Evolutionary conservation across 2,797 vertebrate species (phyloP), one percentile per base, ranked within the genome.

Genomic region (Pangasius mekongensis): DNA sequence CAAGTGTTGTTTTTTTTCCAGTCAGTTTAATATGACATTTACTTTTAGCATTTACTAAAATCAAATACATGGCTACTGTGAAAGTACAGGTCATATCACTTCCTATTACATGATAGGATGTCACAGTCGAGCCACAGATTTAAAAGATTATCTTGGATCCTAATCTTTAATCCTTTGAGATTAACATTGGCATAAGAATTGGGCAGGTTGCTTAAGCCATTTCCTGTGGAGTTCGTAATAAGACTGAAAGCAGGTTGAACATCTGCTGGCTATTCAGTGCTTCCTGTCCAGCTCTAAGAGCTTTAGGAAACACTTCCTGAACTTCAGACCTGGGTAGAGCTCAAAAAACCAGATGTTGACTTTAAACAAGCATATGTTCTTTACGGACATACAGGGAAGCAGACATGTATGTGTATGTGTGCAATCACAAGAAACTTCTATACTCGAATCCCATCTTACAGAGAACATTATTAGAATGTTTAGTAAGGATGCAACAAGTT

Each of bases 251-350:
- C 89, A 90, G 81, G 73, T 76, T 33, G 89, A 91, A 91, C 91
- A 92, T 91, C 92, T 91, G 90, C 64, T 88, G 82, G 81, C 87
- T 87, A 81, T 85, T 91, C 85, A 58, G 39, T 69, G 83, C 90
- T 91, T 88, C 88, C 88, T 89, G 86, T 88, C 86, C 80, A 64
- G 54, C 69, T 74, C 84, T 71, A 83, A 87, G 86, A 85, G 83
- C 30, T 87, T 90, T 89, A 90, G 82, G 78, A 88, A 84, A 69
- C 71, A 67, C 87, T 85, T 88, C 88, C 89, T 91, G 78, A 89
- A 77, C 78, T 74, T 84, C 62, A 64, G 85, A 81, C 64, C 60
- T 71, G 9, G 8, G 22, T 88, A 87, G 82, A 86, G 18, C 36
- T 67, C 30, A 49, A 66, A 33, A 87, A 18, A 86, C 49, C 60